These are phyloP conservation scores for Unio delphinus DNA, from an alignment of 2,888 invertebrate genomes.

Conservation along the genomic window DNA sequence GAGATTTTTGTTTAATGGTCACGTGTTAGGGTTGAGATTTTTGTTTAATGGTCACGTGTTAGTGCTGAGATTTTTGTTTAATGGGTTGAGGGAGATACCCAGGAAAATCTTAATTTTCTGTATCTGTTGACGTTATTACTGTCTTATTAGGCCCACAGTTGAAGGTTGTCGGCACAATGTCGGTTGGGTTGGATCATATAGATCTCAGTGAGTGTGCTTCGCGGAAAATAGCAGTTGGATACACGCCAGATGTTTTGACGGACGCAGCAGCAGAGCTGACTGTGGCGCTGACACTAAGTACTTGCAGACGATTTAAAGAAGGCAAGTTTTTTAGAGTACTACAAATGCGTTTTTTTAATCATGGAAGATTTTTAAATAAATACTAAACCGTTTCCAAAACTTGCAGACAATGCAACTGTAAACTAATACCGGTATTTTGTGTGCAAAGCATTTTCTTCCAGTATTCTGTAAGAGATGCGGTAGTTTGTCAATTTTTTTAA, in stretches of 20 bases:
- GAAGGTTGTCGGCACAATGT: conserved; percentile 90
- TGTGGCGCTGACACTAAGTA: conserved; percentile 85
- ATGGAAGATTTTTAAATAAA: not conserved
- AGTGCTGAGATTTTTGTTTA: too few relatives aligned
- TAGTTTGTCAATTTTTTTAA: too few relatives aligned
- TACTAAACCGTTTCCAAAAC: not conserved
- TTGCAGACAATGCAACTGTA: not conserved
- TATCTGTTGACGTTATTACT: not conserved
- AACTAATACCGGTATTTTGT: too few relatives aligned
- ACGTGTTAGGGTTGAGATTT: too few relatives aligned
- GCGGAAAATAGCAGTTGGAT: conserved; percentile 83
- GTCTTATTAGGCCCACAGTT: conserved; percentile 76
- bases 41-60: too few relatives aligned
- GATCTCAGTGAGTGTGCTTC: conserved; percentile 83
- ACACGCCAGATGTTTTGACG: conserved; percentile 87
- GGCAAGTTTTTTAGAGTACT: conserved; percentile 71
- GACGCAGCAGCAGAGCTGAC: conserved; percentile 90
- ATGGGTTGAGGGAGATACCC: too few relatives aligned
- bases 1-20: too few relatives aligned
- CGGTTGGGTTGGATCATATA: conserved; percentile 92
- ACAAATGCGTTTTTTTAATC: too few relatives aligned
- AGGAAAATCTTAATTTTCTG: too few relatives aligned
- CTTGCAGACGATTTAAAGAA: conserved; percentile 86
- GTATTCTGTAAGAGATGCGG: too few relatives aligned
- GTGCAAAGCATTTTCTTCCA: too few relatives aligned